Base-by-base conservation (phyloP, 2,797 vertebrate species). In the Characodon lateralis region DNA sequence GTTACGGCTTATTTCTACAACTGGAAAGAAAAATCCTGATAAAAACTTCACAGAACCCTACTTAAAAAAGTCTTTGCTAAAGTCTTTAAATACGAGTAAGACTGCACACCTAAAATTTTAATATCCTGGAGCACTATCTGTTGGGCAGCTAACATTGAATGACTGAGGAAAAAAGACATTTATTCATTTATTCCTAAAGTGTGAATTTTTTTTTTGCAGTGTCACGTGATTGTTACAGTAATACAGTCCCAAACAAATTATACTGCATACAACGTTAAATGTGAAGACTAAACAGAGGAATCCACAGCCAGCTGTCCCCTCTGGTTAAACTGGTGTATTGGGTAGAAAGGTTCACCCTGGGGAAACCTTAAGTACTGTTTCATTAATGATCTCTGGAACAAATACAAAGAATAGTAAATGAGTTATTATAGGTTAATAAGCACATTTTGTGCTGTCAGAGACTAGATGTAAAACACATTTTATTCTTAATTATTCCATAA, bases 161-260 rank as follows among this genome's bases (percentile, higher is more conserved):
- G 55, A 59, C 53, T 69, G 6, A 14, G 46, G 65, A 59, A 72
- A 63, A 78, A 20, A 81, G 39, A 83, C 50, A 89, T 90, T 89
- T 92, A 83, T 90, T 85, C 78, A 83, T 41, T 79, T 83, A 88
- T 93, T 93, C 85, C 82, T 70, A 91, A 91, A 82, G 86, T 83
- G 77, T 85, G 83, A 93, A 93, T 91, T 77, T 71, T 56, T 85
- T 28, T 6, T 3, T 9, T 4, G 35, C 35, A 55, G 71, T 78
- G 72, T 84, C 78, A 72, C 61, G 78, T 48, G 63, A 83, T 74
- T 68, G 50, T 14, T n/a, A 80, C 65, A 83, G 79, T 50, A 71
- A 82, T n/a, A n/a, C n/a, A n/a, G 46, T 66, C 35, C 20, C 39
- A 61, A 72, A 46, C 51, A 82, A 39, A 77, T 41, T 26, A 66